Conservation (phyloP, 2,888 invertebrate genomes). For the Dermolepida albohirtum region DNA sequence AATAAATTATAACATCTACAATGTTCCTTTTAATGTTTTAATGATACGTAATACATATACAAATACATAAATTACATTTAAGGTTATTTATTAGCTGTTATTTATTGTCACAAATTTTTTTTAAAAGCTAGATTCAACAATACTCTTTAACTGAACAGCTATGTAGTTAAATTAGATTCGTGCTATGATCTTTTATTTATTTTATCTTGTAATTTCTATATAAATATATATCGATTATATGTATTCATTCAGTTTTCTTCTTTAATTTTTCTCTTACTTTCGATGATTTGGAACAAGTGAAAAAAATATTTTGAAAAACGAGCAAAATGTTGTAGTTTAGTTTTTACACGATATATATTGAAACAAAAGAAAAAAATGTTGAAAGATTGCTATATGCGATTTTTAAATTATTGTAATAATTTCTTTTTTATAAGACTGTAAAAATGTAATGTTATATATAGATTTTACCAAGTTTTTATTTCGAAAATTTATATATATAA, state of each 20-base stretch:
- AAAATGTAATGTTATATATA: constrained; percentile 34
- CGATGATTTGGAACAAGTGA: constrained; percentile 28
- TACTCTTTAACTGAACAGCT: constrained; percentile 21
- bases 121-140: constrained; percentile 24
- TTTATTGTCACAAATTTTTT: constrained; percentile 36
- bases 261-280: neutral
- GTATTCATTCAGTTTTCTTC: too few relatives aligned
- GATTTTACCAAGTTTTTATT: constrained; percentile 34
- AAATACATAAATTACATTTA: constrained; percentile 9
- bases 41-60: constrained; percentile 7
- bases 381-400: constrained; percentile 19
- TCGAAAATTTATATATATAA: constrained; percentile 31
- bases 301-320: constrained; percentile 3
- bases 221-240: too few relatives aligned
- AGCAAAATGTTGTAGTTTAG: constrained; percentile 30
- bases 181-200: neutral
- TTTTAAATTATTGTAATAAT: constrained; percentile 19
- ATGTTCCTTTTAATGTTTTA: constrained; percentile 1
- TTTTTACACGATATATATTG: constrained; percentile 21
- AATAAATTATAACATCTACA: too few relatives aligned
- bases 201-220: neutral
- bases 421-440: constrained; percentile 38
- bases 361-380: constrained; percentile 20
- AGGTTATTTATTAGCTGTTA: constrained; percentile 32
- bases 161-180: neutral